Percentiles rank a stretch among this genome's conserved stretches.
Evolutionary conservation across 2,888 invertebrate genomes (phyloP).

Genomic region (Ophion ellenae): DNA sequence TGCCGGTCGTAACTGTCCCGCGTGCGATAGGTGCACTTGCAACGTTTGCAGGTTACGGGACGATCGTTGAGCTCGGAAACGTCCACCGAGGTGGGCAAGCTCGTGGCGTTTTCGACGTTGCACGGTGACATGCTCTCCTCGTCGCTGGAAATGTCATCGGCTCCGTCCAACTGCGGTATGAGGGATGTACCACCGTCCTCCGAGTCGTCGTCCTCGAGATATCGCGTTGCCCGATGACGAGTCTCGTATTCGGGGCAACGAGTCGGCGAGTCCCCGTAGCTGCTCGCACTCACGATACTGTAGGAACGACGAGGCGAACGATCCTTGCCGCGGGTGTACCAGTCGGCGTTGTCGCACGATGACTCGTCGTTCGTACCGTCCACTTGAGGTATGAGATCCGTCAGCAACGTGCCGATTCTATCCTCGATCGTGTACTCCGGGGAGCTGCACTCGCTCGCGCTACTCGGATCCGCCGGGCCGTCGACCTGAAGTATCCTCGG

Average conservation of each 20-base stretch:
- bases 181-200: constrained; percentile 64
- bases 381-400: constrained; percentile 69
- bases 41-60: constrained; percentile 94
- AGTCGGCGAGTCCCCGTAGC: constrained; percentile 1
- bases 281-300: constrained; percentile 43
- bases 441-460: constrained; percentile 84
- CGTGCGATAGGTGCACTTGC: constrained; percentile 94
- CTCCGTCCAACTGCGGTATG: constrained; percentile 89
- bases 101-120: constrained; percentile 62
- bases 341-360: constrained; percentile 67
- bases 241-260: neutral
- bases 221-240: neutral
- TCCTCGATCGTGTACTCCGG: constrained; percentile 80
- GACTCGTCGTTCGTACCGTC: constrained; percentile 71
- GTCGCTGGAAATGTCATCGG: constrained; percentile 87
- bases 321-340: constrained; percentile 55
- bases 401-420: constrained; percentile 61
- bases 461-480: constrained; percentile 85
- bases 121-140: constrained; percentile 76
- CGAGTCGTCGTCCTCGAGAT: constrained; percentile 65
- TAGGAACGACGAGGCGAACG: constrained; percentile 39
- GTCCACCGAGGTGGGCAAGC: constrained; percentile 75
- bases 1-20: constrained; percentile 93
- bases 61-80: constrained; percentile 86
- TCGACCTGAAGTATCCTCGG: constrained; percentile 86